Conservation (phyloP, 1,140 invertebrate genomes). For the Pentalonia nigronervosa region DNA sequence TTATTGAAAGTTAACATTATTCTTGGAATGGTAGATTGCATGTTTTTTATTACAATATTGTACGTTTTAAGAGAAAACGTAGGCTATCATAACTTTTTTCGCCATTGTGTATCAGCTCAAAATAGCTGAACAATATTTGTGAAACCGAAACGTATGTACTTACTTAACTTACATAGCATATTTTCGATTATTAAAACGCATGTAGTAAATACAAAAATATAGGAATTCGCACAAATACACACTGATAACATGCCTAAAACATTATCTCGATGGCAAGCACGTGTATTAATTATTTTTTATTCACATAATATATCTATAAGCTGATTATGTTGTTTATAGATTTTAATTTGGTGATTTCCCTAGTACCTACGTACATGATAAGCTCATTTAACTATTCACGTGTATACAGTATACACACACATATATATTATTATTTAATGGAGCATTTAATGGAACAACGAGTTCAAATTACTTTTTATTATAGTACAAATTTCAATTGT, state of each 20-base stretch:
- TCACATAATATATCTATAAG: background rate
- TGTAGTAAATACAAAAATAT: background rate
- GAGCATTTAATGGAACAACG: background rate
- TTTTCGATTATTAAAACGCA: background rate
- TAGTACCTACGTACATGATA: too few species aligned
- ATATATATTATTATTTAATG: background rate
- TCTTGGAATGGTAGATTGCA: background rate
- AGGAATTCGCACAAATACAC: background rate
- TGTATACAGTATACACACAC: background rate
- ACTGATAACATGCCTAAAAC: background rate
- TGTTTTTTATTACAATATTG: background rate
- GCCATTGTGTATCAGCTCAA: background rate
- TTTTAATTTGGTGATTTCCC: background rate
- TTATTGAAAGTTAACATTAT: background rate
- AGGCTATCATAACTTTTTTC: background rate
- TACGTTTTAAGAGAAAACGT: background rate
- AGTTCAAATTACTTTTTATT: background rate
- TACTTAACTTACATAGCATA: background rate
- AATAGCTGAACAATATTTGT: too few species aligned
- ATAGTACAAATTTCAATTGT: background rate
- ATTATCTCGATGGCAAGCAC: background rate
- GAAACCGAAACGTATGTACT: too few species aligned
- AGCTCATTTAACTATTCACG: background rate
- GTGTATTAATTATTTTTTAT: background rate
- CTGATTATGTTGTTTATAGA: background rate